Base-by-base conservation (phyloP, 2,113 vertebrate genomes). In the Paramisgurnus dabryanus region DNA sequence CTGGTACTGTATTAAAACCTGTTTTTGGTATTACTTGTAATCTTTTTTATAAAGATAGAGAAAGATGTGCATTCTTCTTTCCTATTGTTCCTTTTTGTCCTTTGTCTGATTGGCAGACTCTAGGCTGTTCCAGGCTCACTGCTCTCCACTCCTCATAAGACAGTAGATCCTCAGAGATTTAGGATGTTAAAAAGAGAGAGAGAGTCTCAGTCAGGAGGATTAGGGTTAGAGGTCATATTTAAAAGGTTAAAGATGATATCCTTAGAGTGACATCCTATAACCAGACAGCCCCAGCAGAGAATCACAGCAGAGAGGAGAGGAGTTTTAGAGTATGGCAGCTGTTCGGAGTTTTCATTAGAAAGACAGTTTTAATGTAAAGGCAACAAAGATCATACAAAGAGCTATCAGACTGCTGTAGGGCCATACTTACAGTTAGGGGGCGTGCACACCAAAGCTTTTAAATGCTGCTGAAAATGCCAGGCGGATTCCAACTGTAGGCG, bases 181-280 rank as follows among this genome's bases (percentile, higher is more conserved):
- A 76, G 87, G 49, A 75, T 75, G 73, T 67, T 60, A 84, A 43
- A 55, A 49, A 65, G 53, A 47, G 11, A 17, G 47, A 27, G 43
- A 78, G 69, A 70, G 57, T 43, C 49, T 70, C 78, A 17, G 58
- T 67, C 80, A 58, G n/a, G 58, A 61, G 87, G 86, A 74, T 67
- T 72, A 61, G 43, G 85, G 83, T 84, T 78, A 84, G 66, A 79
- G 80, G 80, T 82, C 76, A 40, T 45, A 17, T 39, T 58, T 74
- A 55, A 64, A 72, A 86, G 88, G 72, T 83, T 82, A 86, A 79
- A 81, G 65, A 83, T 83, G 78, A 89, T 86, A 83, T 87, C 85
- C 85, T 89, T 18, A 34, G 68, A 34, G 60, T 78, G 49, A 55
- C 58, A 49, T 75, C 22, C 22, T 8, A 60, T 75, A 49, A 22